phyloP scores from a whole-genome alignment of 2,797 vertebrate species.

The Enteromius fasciolatus region DNA sequence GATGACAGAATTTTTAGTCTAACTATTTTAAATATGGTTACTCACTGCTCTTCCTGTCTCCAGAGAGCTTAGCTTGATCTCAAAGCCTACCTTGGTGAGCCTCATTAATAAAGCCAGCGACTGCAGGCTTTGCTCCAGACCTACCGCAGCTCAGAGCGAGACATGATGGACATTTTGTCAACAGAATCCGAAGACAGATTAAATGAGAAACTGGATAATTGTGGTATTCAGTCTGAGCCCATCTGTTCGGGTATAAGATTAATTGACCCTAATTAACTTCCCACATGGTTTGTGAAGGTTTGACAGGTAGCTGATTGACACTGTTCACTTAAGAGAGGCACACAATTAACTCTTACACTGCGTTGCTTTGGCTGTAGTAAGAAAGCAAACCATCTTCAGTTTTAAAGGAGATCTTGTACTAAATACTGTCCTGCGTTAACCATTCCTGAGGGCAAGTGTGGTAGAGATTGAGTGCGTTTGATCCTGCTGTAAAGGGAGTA shows the following conservation, averaged over 20 bases:
- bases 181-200: constrained; percentile 39
- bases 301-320: constrained; percentile 34
- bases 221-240: constrained; percentile 44
- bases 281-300: constrained; percentile 30
- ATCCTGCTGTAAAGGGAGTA: constrained; percentile 46
- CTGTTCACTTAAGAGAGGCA: constrained; percentile 8
- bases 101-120: constrained; percentile 27
- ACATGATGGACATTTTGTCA: constrained; percentile 55
- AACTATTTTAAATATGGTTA: constrained; percentile 6
- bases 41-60: background rate
- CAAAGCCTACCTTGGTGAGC: constrained; percentile 4
- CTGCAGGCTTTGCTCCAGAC: constrained; percentile 6
- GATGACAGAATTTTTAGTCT: background rate
- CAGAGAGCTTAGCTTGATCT: background rate
- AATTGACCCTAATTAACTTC: constrained; percentile 43
- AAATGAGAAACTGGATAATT: constrained; percentile 51
- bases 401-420: background rate
- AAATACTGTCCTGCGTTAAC: background rate
- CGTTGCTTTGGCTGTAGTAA: background rate
- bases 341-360: background rate
- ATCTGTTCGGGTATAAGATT: constrained; percentile 43
- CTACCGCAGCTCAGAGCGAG: constrained; percentile 26
- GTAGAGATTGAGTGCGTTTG: background rate
- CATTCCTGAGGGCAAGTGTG: constrained; percentile 1
- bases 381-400: background rate